Conservation (phyloP, 2,888 invertebrate species). For the Zonitis immaculata region DNA sequence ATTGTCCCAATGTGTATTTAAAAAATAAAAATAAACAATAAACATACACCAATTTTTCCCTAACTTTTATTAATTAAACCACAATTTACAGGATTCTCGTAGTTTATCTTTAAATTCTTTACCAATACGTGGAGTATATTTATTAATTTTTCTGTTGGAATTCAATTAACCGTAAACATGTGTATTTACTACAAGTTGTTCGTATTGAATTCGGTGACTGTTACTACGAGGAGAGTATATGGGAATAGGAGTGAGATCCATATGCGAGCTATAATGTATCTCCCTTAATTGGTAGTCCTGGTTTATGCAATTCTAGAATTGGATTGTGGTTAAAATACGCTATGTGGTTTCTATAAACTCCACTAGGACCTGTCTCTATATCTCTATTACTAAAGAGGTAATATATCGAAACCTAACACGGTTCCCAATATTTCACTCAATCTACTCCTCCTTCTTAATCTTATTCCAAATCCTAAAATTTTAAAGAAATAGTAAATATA, state of each 20-base stretch:
- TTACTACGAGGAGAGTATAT: conserved; percentile 23
- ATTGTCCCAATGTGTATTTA: conserved; percentile 40
- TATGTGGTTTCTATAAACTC: conserved; percentile 47
- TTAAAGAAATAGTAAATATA: no score
- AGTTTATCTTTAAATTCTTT: background rate
- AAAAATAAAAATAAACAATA: no score
- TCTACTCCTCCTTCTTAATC: background rate
- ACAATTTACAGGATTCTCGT: conserved; percentile 2
- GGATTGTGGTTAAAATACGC: conserved; percentile 50
- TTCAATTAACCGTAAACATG: conserved; percentile 25
- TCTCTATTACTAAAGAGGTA: conserved; percentile 47
- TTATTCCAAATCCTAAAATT: no score
- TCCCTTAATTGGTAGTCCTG: conserved; percentile 47
- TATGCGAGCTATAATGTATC: conserved; percentile 43
- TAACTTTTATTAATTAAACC: conserved; percentile 3
- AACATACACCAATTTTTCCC: no score
- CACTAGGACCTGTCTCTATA: conserved; percentile 45
- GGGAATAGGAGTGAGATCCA: conserved; percentile 26
- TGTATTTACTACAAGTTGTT: conserved; percentile 22
- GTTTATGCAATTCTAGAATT: conserved; percentile 49
- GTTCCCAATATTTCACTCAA: conserved; percentile 29
- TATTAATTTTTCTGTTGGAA: conserved; percentile 5
- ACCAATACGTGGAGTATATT: no score
- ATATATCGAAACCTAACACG: conserved; percentile 44
- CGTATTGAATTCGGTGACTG: conserved; percentile 22